Evolutionary conservation across 92 coral and sea anemone species (phyloP).

Genomic region (Diadumene lineata): DNA sequence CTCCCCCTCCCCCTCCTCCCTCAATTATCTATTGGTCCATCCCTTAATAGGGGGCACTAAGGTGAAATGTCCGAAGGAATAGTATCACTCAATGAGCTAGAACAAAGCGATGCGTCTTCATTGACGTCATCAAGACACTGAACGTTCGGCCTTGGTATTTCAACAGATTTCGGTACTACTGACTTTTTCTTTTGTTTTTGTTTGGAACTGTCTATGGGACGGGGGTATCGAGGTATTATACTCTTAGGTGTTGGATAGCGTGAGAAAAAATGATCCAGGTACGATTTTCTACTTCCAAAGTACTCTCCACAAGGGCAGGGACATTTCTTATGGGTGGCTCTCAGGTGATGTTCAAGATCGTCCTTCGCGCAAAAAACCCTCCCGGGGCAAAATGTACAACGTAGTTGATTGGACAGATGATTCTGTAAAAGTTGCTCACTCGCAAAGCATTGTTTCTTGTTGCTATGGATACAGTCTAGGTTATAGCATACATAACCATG

Average conservation of each 20-base stretch:
- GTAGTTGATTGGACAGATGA: slow-evolving; percentile 56
- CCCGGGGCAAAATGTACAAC: slow-evolving; percentile 79
- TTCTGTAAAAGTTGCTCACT: slow-evolving; percentile 49
- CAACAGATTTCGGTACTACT: neutral
- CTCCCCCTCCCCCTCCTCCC: too few relatives aligned
- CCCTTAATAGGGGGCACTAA: too few relatives aligned
- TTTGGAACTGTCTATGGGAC: neutral
- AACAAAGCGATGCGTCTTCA: neutral
- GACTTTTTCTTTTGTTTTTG: slow-evolving; percentile 2
- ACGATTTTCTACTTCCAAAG: slow-evolving; percentile 64
- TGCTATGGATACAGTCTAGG: slow-evolving; percentile 45
- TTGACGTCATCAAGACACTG: neutral
- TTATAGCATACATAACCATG: slow-evolving; percentile 76
- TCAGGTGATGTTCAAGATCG: slow-evolving; percentile 61
- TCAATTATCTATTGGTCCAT: too few relatives aligned
- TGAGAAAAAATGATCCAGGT: slow-evolving; percentile 80
- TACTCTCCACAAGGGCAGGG: slow-evolving; percentile 77
- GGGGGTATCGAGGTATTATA: slow-evolving; percentile 9
- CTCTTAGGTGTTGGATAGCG: slow-evolving; percentile 67
- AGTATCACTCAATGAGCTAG: neutral
- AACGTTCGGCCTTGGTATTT: neutral
- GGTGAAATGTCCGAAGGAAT: neutral
- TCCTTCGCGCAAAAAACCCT: slow-evolving; percentile 65
- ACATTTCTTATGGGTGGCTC: slow-evolving; percentile 77
- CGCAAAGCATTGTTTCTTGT: slow-evolving; percentile 59